Conservation (phyloP, 2,888 invertebrate species). For the Ernsta delagoae region DNA sequence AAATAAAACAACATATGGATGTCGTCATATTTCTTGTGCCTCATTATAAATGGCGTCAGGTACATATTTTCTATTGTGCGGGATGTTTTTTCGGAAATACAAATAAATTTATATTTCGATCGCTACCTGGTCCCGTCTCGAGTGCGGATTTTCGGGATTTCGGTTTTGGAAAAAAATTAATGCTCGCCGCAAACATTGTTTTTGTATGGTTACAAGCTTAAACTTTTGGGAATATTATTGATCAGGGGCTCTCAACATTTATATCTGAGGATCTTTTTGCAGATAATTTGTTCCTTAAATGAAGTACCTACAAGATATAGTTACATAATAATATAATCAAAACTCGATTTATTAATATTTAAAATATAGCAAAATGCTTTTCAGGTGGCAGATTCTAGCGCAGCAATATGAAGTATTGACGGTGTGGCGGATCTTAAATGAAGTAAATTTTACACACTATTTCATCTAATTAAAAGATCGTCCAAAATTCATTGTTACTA, state of each 20-base stretch:
- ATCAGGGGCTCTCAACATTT: slow-evolving; percentile 55
- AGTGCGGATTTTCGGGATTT: slow-evolving; percentile 79
- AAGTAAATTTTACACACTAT: too few species aligned
- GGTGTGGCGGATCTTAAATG: too few species aligned
- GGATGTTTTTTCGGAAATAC: slow-evolving; percentile 74
- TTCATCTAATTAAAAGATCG: too few species aligned
- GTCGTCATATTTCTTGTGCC: slow-evolving; percentile 80
- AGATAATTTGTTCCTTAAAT: not conserved
- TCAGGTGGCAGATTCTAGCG: too few species aligned
- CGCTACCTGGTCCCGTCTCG: slow-evolving; percentile 80
- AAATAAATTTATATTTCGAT: slow-evolving; percentile 77
- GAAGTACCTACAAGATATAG: not conserved
- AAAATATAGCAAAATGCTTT: too few species aligned
- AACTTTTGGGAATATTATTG: slow-evolving; percentile 48
- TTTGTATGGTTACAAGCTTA: slow-evolving; percentile 62
- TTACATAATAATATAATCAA: too few species aligned
- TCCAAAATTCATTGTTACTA: too few species aligned
- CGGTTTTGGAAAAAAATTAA: slow-evolving; percentile 71
- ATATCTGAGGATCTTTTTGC: not conserved
- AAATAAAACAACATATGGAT: slow-evolving; percentile 70
- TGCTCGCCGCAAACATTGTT: slow-evolving; percentile 83
- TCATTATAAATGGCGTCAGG: slow-evolving; percentile 82
- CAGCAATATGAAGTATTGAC: too few species aligned
- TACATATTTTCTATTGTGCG: slow-evolving; percentile 71
- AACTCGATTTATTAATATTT: too few species aligned